Evolutionary conservation across 2,113 vertebrate species (phyloP).

Genomic region (Anhinga rufa): DNA sequence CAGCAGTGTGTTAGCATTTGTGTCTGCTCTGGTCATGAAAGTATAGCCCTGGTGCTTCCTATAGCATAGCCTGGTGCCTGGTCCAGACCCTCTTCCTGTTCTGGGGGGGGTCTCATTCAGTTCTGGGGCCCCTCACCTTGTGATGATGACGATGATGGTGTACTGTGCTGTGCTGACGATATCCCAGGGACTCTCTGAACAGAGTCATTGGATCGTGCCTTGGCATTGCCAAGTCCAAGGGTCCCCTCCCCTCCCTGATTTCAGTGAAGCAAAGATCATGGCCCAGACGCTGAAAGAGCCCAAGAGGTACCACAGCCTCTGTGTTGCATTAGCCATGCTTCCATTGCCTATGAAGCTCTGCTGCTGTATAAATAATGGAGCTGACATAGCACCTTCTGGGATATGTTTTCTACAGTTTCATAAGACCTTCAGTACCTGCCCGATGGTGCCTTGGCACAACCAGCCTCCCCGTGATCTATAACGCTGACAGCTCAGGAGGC

Average conservation of each 20-base stretch:
- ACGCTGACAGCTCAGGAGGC: neutral
- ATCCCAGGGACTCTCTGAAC: neutral
- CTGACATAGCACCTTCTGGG: constrained; percentile 41
- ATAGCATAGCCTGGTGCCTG: neutral
- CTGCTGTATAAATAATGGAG: neutral
- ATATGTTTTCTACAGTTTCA: constrained; percentile 11
- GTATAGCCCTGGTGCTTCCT: neutral
- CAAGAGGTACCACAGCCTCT: neutral
- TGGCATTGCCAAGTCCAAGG: neutral
- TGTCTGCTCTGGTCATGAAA: neutral
- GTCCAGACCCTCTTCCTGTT: neutral
- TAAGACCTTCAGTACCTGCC: neutral
- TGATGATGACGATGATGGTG: too few relatives aligned
- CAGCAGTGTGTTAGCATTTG: neutral
- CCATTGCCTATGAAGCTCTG: neutral
- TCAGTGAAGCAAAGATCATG: neutral
- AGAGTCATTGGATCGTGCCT: neutral
- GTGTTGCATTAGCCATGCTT: neutral
- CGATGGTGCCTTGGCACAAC: neutral
- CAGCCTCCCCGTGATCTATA: neutral
- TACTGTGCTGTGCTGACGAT: neutral
- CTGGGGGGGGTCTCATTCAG: neutral
- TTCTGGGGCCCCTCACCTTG: neutral
- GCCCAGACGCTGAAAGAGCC: neutral
- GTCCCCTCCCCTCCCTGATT: neutral